Percentiles rank a stretch among this genome's conserved stretches.
Conservation (phyloP, 2,888 invertebrate genomes). For the Limulus polyphemus region DNA sequence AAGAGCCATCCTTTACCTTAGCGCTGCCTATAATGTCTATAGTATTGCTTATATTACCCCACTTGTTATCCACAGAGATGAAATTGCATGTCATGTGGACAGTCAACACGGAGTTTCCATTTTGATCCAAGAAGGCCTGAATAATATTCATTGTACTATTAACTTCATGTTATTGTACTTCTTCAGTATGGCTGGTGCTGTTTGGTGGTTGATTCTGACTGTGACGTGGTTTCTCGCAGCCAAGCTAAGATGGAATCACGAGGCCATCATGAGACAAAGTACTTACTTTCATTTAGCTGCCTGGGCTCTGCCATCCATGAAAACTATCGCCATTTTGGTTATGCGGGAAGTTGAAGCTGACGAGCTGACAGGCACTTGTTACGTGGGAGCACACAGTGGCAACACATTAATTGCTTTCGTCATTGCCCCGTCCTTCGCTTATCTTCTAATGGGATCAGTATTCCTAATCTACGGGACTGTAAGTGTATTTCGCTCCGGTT, state of each 20-base stretch:
- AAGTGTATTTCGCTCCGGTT: conserved; percentile 39
- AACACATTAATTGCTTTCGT: conserved; percentile 37
- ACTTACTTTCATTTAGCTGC: conserved; percentile 66
- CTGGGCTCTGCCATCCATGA: conserved; percentile 79
- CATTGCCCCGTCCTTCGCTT: conserved; percentile 53
- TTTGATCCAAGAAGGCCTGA: conserved; percentile 64
- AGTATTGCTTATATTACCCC: conserved; percentile 68
- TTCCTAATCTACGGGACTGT: conserved; percentile 51
- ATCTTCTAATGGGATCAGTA: conserved; percentile 52
- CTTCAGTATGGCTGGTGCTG: conserved; percentile 76
- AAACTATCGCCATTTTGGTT: conserved; percentile 78
- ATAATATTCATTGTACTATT: conserved; percentile 77
- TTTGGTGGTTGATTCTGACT: conserved; percentile 88
- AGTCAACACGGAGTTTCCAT: conserved; percentile 45
- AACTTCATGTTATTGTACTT: conserved; percentile 83
- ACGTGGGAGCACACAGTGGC: conserved; percentile 39
- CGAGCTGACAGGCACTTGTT: conserved; percentile 67
- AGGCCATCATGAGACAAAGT: conserved; percentile 44
- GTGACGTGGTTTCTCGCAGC: conserved; percentile 64
- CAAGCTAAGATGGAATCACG: conserved; percentile 44
- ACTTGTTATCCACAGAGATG: conserved; percentile 53
- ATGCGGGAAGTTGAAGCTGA: conserved; percentile 80
- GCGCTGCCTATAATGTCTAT: conserved; percentile 68
- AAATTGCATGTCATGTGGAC: conserved; percentile 44
- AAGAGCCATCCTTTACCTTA: conserved; percentile 63